Base-by-base conservation (phyloP, 2,797 vertebrate genomes). In the Picus viridis region DNA sequence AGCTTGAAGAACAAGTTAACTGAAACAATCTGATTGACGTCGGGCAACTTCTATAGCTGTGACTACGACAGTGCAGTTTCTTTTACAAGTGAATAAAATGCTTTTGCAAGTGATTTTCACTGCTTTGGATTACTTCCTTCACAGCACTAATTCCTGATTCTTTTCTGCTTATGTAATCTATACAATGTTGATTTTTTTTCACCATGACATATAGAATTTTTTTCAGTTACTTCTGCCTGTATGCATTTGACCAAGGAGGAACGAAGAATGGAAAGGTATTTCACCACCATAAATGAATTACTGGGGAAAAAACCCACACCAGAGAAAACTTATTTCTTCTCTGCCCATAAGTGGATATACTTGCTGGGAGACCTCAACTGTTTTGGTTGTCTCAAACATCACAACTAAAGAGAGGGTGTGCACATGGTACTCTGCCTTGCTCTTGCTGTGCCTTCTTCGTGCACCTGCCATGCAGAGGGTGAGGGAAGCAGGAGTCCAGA, bases 81-180 rank as follows among this genome's bases (percentile, higher is more conserved):
- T 69, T 92, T 86, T 58, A 91, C 57, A 75, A 78, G 58, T 3
- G 3, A 91, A 70, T 65, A 53, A 77, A 86, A 74, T 63, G 81
- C 26, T 77, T 71, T 78, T 29, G 39, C 78, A 89, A 82, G 68
- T 75, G 79, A 16, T 79, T 95, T 92, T 92, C 86, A 64, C 67
- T 90, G 57, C 39, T 83, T 69, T 80, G 29, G 43, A 74, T 92
- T 75, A 30, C 70, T 91, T 93, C 51, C 45, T 72, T 64, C 57
- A n/a, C 71, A 45, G 63, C 30, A 39, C 29, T 76, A 74, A 86
- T 94, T 79, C 69, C 67, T 14, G 6, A 49, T 63, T 88, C 39
- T 83, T 78, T 81, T 39, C 36, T 57, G 4, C 13, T 78, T 12
- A 4, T 6, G 30, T 68, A 36, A 81, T 53, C 57, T 58, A 57